Conservation (phyloP, 2,797 vertebrate genomes). For the Gymnothorax reevesii region DNA sequence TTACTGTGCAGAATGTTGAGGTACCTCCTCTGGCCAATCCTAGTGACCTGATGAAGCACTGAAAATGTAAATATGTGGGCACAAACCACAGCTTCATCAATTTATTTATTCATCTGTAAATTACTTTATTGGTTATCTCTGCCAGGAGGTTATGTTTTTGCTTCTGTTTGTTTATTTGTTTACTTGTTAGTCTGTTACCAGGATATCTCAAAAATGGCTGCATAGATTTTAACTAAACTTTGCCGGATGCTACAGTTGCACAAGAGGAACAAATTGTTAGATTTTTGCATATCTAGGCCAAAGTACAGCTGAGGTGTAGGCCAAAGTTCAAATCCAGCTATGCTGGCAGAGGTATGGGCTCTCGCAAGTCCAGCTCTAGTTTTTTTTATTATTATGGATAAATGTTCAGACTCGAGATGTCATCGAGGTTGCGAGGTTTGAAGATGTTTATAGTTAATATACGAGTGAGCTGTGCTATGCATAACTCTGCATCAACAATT, state of each 20-base stretch:
- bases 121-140: background rate
- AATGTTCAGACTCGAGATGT: background rate
- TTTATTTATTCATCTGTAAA: background rate
- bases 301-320: too few species aligned
- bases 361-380: background rate
- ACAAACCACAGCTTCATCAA: too few species aligned
- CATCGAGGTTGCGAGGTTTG: background rate
- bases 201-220: too few species aligned
- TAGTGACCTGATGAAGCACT: background rate
- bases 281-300: too few species aligned
- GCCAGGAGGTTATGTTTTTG: too few species aligned
- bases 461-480: background rate
- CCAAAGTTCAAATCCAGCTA: too few species aligned
- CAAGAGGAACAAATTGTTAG: too few species aligned
- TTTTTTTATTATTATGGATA: background rate
- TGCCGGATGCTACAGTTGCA: too few species aligned
- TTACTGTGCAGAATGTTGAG: background rate
- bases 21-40: background rate
- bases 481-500: background rate
- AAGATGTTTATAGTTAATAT: background rate
- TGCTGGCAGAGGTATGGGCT: too few species aligned
- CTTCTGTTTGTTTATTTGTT: too few species aligned
- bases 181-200: too few species aligned
- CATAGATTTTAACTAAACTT: too few species aligned
- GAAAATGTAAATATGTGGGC: background rate